phyloP scores from a whole-genome alignment of 2,888 invertebrate species.

The Julus scandinavius region DNA sequence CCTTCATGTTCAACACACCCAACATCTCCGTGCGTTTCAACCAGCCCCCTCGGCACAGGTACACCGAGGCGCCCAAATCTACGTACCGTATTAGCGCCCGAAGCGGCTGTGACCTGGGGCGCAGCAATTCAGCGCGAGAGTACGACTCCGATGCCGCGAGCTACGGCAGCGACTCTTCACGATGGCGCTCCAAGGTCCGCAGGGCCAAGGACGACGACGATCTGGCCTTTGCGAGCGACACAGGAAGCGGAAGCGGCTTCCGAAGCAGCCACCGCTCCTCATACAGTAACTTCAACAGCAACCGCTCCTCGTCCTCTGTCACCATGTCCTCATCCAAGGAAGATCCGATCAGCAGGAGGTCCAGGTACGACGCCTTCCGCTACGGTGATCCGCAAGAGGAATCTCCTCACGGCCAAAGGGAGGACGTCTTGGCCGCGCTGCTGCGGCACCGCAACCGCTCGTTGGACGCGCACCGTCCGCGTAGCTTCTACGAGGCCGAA shows the following conservation, averaged over 20 bases:
- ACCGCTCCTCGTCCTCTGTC: neutral
- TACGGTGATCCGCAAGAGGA: neutral
- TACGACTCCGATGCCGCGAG: slow-evolving; percentile 39
- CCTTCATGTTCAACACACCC: slow-evolving; percentile 45
- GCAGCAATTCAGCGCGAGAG: neutral
- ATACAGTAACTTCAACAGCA: neutral
- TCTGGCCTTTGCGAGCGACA: slow-evolving; percentile 36
- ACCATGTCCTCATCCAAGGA: slow-evolving; percentile 17
- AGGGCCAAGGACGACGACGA: slow-evolving; percentile 48
- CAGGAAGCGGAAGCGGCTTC: neutral
- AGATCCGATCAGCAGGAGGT: neutral
- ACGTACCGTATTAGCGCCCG: slow-evolving; percentile 3
- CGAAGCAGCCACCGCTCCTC: neutral
- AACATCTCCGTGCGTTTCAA: slow-evolving; percentile 47
- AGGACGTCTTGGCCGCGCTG: slow-evolving; percentile 49
- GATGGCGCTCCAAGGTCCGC: slow-evolving; percentile 18
- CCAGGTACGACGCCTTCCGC: slow-evolving; percentile 51
- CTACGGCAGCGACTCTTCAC: neutral
- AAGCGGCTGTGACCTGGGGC: neutral
- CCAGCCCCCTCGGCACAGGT: neutral
- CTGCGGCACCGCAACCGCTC: slow-evolving; percentile 53
- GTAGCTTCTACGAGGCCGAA: slow-evolving; percentile 50
- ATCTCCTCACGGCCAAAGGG: neutral
- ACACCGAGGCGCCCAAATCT: neutral
- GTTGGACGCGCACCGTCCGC: slow-evolving; percentile 23